Percentiles rank a stretch among this genome's conserved stretches.
phyloP scores from a whole-genome alignment of 2,888 invertebrate species.

The Folsomia candida region DNA sequence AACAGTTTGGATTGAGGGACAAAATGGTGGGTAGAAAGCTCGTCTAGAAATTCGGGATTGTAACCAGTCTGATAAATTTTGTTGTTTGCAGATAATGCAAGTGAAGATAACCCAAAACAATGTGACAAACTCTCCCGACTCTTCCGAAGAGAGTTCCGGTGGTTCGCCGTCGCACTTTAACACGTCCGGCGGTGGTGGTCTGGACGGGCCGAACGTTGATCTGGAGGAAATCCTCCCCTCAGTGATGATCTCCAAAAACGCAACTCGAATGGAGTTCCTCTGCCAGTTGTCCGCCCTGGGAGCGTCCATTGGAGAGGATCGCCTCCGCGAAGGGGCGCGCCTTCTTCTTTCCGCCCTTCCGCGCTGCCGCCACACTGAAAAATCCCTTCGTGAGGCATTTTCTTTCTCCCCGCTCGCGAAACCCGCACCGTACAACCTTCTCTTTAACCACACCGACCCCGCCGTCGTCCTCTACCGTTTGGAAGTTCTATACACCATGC shows the following conservation, averaged over 20 bases:
- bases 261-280: constrained; percentile 48
- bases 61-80: background rate
- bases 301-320: constrained; percentile 73
- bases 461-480: constrained; percentile 67
- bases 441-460: constrained; percentile 49
- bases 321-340: constrained; percentile 79
- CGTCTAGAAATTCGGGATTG: too few species aligned
- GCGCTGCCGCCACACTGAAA: constrained; percentile 67
- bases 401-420: constrained; percentile 47
- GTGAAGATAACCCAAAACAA: constrained; percentile 73
- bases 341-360: constrained; percentile 77
- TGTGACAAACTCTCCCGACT: constrained; percentile 79
- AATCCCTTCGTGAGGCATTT: constrained; percentile 62
- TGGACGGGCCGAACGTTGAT: constrained; percentile 74
- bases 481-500: constrained; percentile 79
- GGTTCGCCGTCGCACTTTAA: constrained; percentile 77
- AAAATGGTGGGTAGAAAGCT: constrained; percentile 86
- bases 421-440: constrained; percentile 45
- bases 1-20: constrained; percentile 79
- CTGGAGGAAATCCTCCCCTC: constrained; percentile 88
- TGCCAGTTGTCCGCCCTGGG: constrained; percentile 81
- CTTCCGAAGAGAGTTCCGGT: constrained; percentile 90
- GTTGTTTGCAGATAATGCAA: constrained; percentile 62
- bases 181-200: too few species aligned
- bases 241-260: constrained; percentile 74